Evolutionary conservation across 1,140 invertebrate species (phyloP), one percentile per base, ranked within the genome.

Genomic region (Camponotus floridanus): DNA sequence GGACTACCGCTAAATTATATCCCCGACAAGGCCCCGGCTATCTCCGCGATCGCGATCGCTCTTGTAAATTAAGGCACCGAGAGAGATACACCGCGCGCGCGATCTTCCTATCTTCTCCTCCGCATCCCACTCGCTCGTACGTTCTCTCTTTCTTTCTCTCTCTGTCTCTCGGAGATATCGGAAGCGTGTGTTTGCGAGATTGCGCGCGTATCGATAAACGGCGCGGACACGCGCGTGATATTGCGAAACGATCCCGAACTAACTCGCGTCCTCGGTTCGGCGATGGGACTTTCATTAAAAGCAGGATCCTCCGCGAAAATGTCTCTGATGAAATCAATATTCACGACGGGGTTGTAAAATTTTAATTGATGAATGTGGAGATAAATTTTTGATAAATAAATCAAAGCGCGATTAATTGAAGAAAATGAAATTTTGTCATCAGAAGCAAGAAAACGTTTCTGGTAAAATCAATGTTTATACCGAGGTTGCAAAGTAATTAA

Each of bases 1-100:
- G 88, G 93, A 95, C 94, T 94, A 94, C 94, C 92, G 92, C 93
- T 94, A 94, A 95, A 95, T 95, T 94, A 95, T 94, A 94, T 93
- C 94, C 48, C 92, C 92, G 91, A 92, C 92, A 87, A 86, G 48
- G 86, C 65, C 73, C 79, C 86, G 86, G 86, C 91, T 93, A 94
- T 93, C 91, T 91, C 84, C 87, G 91, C 92, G 92, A 94, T 94
- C 92, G 89, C 92, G 90, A 92, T 92, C 91, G 89, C 88, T 92
- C 88, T 91, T 92, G 91, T 91, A 91, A 94, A 94, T 94, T 94
- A 93, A 94, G 90, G 86, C 90, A 89, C 87, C 86, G 87, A 91
- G 79, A 83, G 68, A 83, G 86, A 71, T 81, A 86, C 76, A 79
- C 80, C 78, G 73, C 62, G 73, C 62, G 59, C 86, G 64, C 70